phyloP scores from a whole-genome alignment of 2,113 vertebrate species.

The Salvelinus alpinus region DNA sequence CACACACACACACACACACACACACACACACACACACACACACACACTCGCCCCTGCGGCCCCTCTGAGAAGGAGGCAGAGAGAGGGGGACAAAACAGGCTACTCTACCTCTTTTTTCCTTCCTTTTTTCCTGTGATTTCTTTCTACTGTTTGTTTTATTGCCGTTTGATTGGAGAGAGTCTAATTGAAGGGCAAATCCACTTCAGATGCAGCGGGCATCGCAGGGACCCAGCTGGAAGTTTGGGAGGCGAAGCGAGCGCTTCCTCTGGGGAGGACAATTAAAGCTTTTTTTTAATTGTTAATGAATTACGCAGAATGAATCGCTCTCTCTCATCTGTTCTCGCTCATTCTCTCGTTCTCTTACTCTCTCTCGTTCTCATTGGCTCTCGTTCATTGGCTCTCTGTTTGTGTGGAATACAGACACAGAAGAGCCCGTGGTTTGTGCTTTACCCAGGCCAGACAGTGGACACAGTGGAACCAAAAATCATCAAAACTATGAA shows the following conservation, averaged over 20 bases:
- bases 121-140: neutral
- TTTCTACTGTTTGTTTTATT: slow-evolving; percentile 56
- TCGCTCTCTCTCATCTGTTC: neutral
- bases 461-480: slow-evolving; percentile 19
- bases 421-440: neutral
- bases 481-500: neutral
- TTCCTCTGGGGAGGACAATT: slow-evolving; percentile 66
- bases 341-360: too few species aligned
- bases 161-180: slow-evolving; percentile 26
- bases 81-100: neutral
- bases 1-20: too few species aligned
- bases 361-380: too few species aligned
- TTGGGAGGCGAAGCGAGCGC: slow-evolving; percentile 18
- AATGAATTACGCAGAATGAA: slow-evolving; percentile 61
- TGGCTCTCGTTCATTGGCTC: too few species aligned
- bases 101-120: neutral
- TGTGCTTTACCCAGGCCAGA: too few species aligned
- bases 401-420: neutral
- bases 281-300: slow-evolving; percentile 58
- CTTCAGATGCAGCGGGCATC: slow-evolving; percentile 40
- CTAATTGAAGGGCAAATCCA: slow-evolving; percentile 53
- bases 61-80: neutral
- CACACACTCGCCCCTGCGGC: neutral
- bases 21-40: too few species aligned
- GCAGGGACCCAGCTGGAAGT: slow-evolving; percentile 54